phyloP scores from a whole-genome alignment of 2,797 vertebrate genomes.

The Aeoliscus strigatus region DNA sequence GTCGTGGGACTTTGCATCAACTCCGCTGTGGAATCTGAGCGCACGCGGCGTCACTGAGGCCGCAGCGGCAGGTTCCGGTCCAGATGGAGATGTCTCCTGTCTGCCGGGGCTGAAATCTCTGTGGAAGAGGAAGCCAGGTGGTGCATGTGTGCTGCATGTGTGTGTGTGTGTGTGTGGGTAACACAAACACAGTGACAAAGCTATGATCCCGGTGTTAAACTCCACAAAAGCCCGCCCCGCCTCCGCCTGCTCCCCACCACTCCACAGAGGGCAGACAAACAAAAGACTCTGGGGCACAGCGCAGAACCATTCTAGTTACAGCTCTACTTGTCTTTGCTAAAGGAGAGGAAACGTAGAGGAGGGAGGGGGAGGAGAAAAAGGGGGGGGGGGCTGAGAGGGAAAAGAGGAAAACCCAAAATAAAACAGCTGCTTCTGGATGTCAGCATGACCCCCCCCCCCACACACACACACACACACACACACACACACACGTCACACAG shows the following conservation, averaged over 20 bases:
- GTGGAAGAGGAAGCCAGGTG: constrained; percentile 9
- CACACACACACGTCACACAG: constrained; percentile 33
- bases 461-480: constrained; percentile 1
- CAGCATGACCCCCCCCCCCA: constrained; percentile 39
- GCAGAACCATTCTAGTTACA: constrained; percentile 51
- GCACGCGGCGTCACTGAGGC: too few relatives aligned
- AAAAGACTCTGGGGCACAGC: constrained; percentile 42
- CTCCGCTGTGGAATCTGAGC: too few relatives aligned
- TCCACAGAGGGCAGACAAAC: too few relatives aligned
- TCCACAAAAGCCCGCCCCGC: constrained; percentile 54
- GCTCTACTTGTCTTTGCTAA: constrained; percentile 15
- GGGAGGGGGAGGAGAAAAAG: constrained; percentile 39
- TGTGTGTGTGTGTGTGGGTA: constrained; percentile 7
- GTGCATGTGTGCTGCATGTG: constrained; percentile 35
- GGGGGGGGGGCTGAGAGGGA: constrained; percentile 10
- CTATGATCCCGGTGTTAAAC: constrained; percentile 49
- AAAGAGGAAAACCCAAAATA: constrained; percentile 22
- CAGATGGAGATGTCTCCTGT: constrained; percentile 23
- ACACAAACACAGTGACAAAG: constrained; percentile 54
- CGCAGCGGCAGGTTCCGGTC: background rate
- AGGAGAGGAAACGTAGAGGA: constrained; percentile 33
- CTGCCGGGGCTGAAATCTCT: constrained; percentile 3
- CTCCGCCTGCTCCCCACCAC: constrained; percentile 30
- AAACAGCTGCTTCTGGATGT: constrained; percentile 42
- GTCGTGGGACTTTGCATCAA: constrained; percentile 17